Evolutionary conservation across 2,797 vertebrate species (phyloP).

Genomic region (Anabacerthia variegaticeps): DNA sequence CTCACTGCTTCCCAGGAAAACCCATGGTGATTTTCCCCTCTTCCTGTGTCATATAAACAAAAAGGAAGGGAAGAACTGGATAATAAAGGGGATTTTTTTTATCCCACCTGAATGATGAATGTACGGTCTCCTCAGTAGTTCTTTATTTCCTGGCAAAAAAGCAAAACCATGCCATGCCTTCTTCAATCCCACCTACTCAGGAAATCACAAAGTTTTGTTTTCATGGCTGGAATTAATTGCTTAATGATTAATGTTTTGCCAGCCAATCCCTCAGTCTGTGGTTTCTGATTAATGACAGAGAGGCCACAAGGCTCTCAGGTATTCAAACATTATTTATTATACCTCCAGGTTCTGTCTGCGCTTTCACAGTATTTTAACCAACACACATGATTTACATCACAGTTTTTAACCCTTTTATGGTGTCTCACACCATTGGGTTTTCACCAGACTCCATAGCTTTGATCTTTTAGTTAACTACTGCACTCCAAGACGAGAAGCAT

Average conservation of each 20-base stretch:
- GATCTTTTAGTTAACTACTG: slow-evolving; percentile 13
- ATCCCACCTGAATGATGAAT: not conserved
- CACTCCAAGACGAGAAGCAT: not conserved
- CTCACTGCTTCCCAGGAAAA: not conserved
- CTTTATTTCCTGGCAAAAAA: not conserved
- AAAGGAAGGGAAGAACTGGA: not conserved
- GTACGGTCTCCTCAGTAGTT: not conserved
- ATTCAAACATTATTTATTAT: slow-evolving; percentile 53
- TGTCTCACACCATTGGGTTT: not conserved
- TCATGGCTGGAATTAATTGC: slow-evolving; percentile 61
- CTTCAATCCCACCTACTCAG: slow-evolving; percentile 31
- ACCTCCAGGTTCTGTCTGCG: slow-evolving; percentile 38
- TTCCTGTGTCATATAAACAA: not conserved
- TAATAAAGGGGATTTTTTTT: not conserved
- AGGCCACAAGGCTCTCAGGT: slow-evolving; percentile 52
- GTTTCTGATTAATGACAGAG: slow-evolving; percentile 66
- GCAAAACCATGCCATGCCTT: not conserved
- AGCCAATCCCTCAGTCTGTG: slow-evolving; percentile 33
- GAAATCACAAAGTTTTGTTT: slow-evolving; percentile 37
- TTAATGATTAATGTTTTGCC: slow-evolving; percentile 63
- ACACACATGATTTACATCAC: not conserved
- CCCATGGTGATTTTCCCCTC: not conserved
- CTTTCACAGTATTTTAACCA: slow-evolving; percentile 46
- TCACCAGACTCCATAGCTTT: not conserved
- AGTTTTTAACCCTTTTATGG: slow-evolving; percentile 25